Conservation (phyloP, 2,888 invertebrate genomes). For the Tanytarsus gracilentus region DNA sequence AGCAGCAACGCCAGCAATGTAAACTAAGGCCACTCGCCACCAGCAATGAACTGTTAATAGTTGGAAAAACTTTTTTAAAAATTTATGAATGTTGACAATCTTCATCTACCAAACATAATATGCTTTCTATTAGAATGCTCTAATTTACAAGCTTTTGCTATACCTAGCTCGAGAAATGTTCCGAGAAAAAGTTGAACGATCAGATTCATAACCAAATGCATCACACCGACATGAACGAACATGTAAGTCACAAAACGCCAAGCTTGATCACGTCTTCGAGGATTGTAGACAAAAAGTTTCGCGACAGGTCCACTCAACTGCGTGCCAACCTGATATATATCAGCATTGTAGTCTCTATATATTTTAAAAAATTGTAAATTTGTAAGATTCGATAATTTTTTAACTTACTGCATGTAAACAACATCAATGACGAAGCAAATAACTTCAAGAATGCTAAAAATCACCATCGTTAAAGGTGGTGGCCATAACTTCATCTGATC, state of each 20-base stretch:
- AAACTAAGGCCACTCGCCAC: conserved; percentile 82
- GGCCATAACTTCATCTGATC: conserved; percentile 90
- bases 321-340: conserved; percentile 36
- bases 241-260: conserved; percentile 94
- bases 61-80: not conserved
- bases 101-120: too few species aligned
- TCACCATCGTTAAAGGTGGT: conserved; percentile 86
- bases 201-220: conserved; percentile 84
- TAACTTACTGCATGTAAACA: conserved; percentile 40
- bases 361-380: conserved; percentile 36
- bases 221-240: conserved; percentile 86
- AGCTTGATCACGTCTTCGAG: conserved; percentile 69
- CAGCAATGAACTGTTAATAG: conserved; percentile 42
- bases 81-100: too few species aligned
- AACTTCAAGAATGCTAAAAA: conserved; percentile 82
- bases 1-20: conserved; percentile 73
- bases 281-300: conserved; percentile 78
- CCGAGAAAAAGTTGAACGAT: conserved; percentile 88
- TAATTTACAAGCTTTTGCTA: conserved; percentile 40
- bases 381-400: conserved; percentile 31
- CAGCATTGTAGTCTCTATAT: conserved; percentile 40
- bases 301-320: conserved; percentile 66
- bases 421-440: conserved; percentile 51
- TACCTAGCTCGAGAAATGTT: conserved; percentile 90
- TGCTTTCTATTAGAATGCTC: too few species aligned